Conservation (phyloP, 2,888 invertebrate genomes). For the Pantelozetes paolii region DNA sequence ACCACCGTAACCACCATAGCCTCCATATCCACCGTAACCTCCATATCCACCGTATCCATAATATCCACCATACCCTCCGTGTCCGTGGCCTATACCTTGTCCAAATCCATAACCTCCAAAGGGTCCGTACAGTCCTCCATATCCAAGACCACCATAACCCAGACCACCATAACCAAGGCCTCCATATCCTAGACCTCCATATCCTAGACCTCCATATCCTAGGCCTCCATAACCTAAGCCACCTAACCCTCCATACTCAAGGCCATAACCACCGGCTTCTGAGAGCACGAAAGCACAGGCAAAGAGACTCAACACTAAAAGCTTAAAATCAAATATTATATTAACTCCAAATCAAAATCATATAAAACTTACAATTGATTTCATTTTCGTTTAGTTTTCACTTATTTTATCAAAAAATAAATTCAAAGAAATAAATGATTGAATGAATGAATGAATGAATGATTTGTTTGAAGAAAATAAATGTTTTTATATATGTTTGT, state of each 20-base stretch:
- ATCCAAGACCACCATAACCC: neutral
- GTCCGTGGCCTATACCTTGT: neutral
- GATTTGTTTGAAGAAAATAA: neutral
- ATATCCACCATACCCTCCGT: slow-evolving; percentile 21
- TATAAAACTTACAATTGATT: slow-evolving; percentile 5
- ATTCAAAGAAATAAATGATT: no score
- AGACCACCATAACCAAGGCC: slow-evolving; percentile 3
- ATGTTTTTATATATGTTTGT: slow-evolving; percentile 1
- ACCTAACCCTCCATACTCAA: neutral
- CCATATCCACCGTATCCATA: neutral
- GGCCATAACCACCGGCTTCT: slow-evolving; percentile 3
- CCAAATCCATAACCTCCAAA: neutral
- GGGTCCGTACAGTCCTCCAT: neutral
- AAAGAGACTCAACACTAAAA: neutral
- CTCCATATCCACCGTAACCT: slow-evolving; percentile 6
- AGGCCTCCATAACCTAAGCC: neutral
- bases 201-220: neutral
- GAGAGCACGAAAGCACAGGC: neutral
- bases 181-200: neutral
- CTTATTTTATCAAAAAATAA: neutral
- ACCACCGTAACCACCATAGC: slow-evolving; percentile 16
- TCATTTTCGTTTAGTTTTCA: neutral
- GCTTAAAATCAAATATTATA: neutral
- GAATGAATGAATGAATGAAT: neutral
- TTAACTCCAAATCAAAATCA: neutral